Base-by-base conservation (phyloP, 2,797 vertebrate genomes). In the Pangasius krempfi region DNA sequence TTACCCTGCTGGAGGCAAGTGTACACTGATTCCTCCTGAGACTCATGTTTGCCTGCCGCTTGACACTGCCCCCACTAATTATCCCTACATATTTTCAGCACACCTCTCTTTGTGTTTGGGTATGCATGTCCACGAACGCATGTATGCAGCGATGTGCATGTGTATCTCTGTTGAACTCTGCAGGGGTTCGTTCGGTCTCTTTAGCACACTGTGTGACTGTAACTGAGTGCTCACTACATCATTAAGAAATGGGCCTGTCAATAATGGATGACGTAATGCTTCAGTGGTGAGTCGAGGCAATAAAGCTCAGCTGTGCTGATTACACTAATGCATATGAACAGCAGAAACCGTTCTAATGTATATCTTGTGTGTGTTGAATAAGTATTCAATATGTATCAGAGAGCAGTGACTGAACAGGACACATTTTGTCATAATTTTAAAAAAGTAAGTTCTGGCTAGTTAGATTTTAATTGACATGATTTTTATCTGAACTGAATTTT, bases 11-110 rank as follows among this genome's bases (percentile, higher is more conserved):
- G 86, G 66, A 72, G 70, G 62, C 64, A 47, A 80, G 78, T 92
- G 91, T 87, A 89, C 91, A 89, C 91, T 89, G 92, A 70, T 89
- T 92, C 93, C 93, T 93, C 93, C 79, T 22, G 91, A 92, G 94
- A 92, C 25, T 3, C 68, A 79, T 86, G 94, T 92, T 93, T 93
- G 91, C 89, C 88, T 89, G 66, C 92, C 62, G 47, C 66, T 86
- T 72, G 84, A 89, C 87, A 90, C 87, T 81, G 81, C 86, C 87
- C 88, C 56, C 88, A 52, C 86, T 90, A 89, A 90, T 87, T 86
- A 89, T 76, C 86, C 85, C 66, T 70, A 84, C 78, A 89, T 89
- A 87, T 90, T 88, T 88, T 70, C 60, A 82, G 85, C 81, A 50
- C 47, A 60, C 75, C 86, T 84, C 33, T 85, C 56, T 89, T 30